These are phyloP conservation scores for Phocoena phocoena DNA, from an alignment of 2,113 vertebrate genomes.

Conservation along the genomic window DNA sequence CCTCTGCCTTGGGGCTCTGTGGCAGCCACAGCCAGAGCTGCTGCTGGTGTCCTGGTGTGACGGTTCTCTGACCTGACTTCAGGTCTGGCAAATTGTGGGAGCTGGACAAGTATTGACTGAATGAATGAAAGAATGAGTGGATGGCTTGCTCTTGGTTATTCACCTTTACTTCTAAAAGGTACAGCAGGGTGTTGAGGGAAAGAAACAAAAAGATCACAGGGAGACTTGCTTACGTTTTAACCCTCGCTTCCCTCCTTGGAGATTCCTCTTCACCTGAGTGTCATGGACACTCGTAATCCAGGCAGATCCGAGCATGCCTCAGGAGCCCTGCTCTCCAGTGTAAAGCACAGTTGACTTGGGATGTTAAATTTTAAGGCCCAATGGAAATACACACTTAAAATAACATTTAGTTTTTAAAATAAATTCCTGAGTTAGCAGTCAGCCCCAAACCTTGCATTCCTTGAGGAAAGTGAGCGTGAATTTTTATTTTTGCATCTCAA, in stretches of 20 bases:
- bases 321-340: background rate
- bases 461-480: background rate
- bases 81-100: no score
- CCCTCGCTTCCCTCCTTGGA: accelerated
- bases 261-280: accelerated
- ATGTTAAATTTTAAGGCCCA: background rate
- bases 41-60: accelerated
- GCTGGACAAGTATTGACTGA: background rate
- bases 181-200: no score
- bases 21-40: background rate
- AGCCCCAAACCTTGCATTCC: background rate
- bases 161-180: background rate
- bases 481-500: background rate
- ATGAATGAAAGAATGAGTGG: background rate
- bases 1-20: background rate
- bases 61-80: background rate
- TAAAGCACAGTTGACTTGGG: accelerated
- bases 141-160: background rate
- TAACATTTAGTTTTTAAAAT: background rate
- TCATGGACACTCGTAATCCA: accelerated
- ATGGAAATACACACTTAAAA: background rate
- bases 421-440: background rate
- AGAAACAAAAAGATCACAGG: accelerated
- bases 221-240: accelerated
- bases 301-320: accelerated